These are phyloP conservation scores for Tyria jacobaeae DNA, from an alignment of 2,888 invertebrate genomes.

Conservation along the genomic window DNA sequence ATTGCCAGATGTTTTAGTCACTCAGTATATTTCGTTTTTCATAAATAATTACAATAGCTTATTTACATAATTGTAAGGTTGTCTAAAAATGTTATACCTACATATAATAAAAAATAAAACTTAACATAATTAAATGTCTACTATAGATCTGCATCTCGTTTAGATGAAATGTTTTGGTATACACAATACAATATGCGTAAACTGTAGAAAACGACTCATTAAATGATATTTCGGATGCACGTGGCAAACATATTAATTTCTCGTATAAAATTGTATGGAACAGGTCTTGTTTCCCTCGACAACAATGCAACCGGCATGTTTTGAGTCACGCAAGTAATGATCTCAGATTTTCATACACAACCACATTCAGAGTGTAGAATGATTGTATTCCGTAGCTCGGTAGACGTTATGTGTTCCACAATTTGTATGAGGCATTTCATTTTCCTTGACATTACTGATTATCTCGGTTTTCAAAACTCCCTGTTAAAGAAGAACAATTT, in stretches of 20 bases:
- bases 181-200: no score
- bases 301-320: slow-evolving; percentile 36
- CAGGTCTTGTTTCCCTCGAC: slow-evolving; percentile 48
- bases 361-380: slow-evolving; percentile 11
- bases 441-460: neutral
- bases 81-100: no score
- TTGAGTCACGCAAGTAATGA: slow-evolving; percentile 35
- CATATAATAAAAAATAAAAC: no score
- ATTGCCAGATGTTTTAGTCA: no score
- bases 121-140: neutral
- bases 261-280: neutral
- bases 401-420: neutral
- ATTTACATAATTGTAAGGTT: no score
- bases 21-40: no score
- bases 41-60: no score
- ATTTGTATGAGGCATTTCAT: neutral
- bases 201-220: neutral
- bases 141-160: neutral
- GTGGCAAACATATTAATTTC: neutral
- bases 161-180: neutral
- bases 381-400: slow-evolving; percentile 1
- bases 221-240: neutral
- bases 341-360: slow-evolving; percentile 35
- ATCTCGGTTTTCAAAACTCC: neutral
- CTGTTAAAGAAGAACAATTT: neutral